These are phyloP conservation scores for Drosophila burlai DNA, from an alignment of 1,140 invertebrate genomes.

Conservation along the genomic window DNA sequence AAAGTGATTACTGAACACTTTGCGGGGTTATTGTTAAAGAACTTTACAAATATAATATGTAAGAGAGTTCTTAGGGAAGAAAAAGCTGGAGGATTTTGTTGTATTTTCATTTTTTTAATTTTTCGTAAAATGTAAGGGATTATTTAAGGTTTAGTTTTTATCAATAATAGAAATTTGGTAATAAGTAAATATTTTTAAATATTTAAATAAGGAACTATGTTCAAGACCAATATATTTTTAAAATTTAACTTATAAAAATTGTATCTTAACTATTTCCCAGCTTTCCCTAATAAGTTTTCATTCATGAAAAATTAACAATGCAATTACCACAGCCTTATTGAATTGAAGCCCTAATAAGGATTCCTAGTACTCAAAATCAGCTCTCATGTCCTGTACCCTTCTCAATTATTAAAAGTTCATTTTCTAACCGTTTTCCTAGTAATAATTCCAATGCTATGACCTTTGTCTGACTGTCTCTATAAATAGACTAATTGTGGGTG, in stretches of 20 bases:
- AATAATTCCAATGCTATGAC: conserved; percentile 27
- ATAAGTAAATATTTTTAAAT: not conserved
- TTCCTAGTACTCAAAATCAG: not conserved
- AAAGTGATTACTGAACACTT: not conserved
- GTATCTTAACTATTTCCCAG: not conserved
- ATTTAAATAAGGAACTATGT: not conserved
- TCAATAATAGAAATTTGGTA: not conserved
- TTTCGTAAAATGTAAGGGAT: not conserved
- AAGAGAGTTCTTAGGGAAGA: no score
- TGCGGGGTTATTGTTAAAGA: not conserved
- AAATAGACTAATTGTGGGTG: conserved; percentile 27
- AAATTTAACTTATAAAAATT: not conserved
- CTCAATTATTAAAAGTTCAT: conserved; percentile 15
- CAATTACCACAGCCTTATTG: conserved; percentile 10
- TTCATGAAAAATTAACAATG: not conserved
- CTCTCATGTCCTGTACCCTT: conserved; percentile 4
- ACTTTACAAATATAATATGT: no score
- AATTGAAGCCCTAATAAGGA: not conserved
- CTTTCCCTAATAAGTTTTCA: no score
- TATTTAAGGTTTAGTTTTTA: no score
- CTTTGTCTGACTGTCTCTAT: conserved; percentile 20
- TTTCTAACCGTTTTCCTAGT: conserved; percentile 10
- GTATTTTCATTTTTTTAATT: not conserved
- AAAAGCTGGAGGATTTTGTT: no score
- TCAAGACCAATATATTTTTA: no score